Percentiles rank a stretch among this genome's conserved stretches.
These are phyloP conservation scores for Brotogeris chrysoptera DNA, from an alignment of 2,797 vertebrate genomes.

Conservation along the genomic window DNA sequence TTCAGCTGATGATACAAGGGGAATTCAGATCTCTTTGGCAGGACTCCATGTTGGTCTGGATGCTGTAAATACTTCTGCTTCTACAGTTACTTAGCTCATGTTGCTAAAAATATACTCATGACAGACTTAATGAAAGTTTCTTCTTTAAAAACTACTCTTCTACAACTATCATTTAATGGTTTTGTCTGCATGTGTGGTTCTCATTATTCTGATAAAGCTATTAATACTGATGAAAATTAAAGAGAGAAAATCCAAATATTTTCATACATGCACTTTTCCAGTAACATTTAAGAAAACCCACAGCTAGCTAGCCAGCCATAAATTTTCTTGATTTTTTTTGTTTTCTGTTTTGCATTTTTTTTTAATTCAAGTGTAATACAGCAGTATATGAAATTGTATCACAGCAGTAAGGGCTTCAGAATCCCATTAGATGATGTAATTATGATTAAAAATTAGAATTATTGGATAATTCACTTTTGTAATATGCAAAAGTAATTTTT, in stretches of 20 bases:
- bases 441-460: conserved; percentile 71
- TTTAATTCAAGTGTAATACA: neutral
- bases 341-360: neutral
- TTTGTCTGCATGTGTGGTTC: conserved; percentile 22
- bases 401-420: conserved; percentile 16
- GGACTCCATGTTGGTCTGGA: conserved; percentile 70
- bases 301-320: neutral
- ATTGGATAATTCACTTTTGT: conserved; percentile 74
- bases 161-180: conserved; percentile 17
- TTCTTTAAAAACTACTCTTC: conserved; percentile 32
- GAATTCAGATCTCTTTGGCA: conserved; percentile 78
- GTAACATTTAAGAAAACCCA: neutral
- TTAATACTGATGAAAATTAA: conserved; percentile 66
- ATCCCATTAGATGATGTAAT: conserved; percentile 65
- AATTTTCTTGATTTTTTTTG: neutral
- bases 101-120: conserved; percentile 44
- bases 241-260: conserved; percentile 56
- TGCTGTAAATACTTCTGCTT: conserved; percentile 69
- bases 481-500: conserved; percentile 70
- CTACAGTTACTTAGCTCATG: conserved; percentile 56
- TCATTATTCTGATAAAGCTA: conserved; percentile 30
- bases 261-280: conserved; percentile 15
- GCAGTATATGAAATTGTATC: neutral
- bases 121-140: conserved; percentile 43
- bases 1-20: conserved; percentile 74